Evolutionary conservation across 2,888 invertebrate genomes (phyloP).

Genomic region (Drosophila peninsularis): DNA sequence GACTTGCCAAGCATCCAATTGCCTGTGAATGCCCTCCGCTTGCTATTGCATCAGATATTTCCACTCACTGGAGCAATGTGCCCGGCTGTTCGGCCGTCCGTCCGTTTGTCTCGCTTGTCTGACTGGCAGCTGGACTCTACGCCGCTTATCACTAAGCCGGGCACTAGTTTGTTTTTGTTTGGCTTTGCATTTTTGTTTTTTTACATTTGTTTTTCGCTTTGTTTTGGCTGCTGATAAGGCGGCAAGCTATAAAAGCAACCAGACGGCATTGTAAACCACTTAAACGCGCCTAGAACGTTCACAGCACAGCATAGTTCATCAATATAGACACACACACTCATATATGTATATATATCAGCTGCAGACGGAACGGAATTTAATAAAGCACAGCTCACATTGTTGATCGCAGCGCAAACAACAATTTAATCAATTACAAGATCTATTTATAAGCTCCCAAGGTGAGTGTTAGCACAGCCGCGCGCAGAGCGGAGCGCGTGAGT

Average conservation of each 20-base stretch:
- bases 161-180: conserved; percentile 38
- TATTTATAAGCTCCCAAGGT: conserved; percentile 57
- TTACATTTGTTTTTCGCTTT: conserved; percentile 48
- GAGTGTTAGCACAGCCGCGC: conserved; percentile 18
- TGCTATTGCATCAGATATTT: conserved; percentile 10
- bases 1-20: not conserved
- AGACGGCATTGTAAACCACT: conserved; percentile 48
- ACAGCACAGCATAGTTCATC: conserved; percentile 20
- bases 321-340: not conserved
- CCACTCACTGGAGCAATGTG: not conserved
- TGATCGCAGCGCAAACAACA: conserved; percentile 25
- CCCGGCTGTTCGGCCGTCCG: not conserved
- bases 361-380: conserved; percentile 30
- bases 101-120: conserved; percentile 1
- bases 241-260: conserved; percentile 62
- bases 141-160: conserved; percentile 34
- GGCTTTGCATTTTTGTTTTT: conserved; percentile 37
- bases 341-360: conserved; percentile 15
- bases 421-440: conserved; percentile 54
- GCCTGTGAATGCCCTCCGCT: conserved; percentile 9
- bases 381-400: conserved; percentile 28
- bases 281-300: conserved; percentile 53
- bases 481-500: conserved; percentile 4
- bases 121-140: conserved; percentile 34
- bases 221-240: conserved; percentile 61